These are phyloP conservation scores for Bucco capensis DNA, from an alignment of 2,113 vertebrate species.

Conservation along the genomic window DNA sequence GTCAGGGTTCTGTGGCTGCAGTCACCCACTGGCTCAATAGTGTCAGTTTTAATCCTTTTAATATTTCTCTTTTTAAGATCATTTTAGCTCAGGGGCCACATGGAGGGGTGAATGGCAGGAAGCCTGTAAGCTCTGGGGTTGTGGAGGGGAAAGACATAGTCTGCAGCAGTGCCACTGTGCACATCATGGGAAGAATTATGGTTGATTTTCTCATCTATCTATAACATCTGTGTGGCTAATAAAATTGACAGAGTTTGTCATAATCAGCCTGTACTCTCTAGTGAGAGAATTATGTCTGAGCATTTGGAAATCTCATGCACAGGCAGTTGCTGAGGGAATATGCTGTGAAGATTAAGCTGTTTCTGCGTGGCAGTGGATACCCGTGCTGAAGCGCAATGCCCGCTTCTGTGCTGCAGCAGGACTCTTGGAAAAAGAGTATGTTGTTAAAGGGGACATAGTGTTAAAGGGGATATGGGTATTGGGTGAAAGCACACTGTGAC, in stretches of 20 bases:
- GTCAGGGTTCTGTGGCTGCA: background rate
- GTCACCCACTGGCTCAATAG: background rate
- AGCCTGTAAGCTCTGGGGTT: background rate
- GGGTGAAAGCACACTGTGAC: background rate
- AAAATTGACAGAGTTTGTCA: slow-evolving; percentile 61
- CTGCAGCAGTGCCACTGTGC: background rate
- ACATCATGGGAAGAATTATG: slow-evolving; percentile 45
- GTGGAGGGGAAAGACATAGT: background rate
- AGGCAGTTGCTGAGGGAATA: slow-evolving; percentile 12
- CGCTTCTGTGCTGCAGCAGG: background rate
- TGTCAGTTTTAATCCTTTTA: slow-evolving; percentile 37
- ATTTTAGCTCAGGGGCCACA: background rate
- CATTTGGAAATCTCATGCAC: slow-evolving; percentile 45
- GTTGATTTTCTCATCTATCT: slow-evolving; percentile 35
- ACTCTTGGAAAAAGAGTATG: background rate
- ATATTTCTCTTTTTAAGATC: slow-evolving; percentile 22
- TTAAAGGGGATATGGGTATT: background rate
- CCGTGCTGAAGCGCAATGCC: background rate
- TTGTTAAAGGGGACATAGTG: background rate
- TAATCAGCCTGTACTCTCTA: slow-evolving; percentile 46
- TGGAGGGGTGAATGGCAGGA: slow-evolving; percentile 12
- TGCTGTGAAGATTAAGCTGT: slow-evolving; percentile 38
- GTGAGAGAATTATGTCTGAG: slow-evolving; percentile 41
- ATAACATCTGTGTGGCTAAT: slow-evolving; percentile 65
- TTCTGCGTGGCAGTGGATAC: background rate